A percentile compares a stretch with the other conserved stretches of the same genome.
Conservation (phyloP, 2,113 vertebrate genomes). For the Malurus elegans region DNA sequence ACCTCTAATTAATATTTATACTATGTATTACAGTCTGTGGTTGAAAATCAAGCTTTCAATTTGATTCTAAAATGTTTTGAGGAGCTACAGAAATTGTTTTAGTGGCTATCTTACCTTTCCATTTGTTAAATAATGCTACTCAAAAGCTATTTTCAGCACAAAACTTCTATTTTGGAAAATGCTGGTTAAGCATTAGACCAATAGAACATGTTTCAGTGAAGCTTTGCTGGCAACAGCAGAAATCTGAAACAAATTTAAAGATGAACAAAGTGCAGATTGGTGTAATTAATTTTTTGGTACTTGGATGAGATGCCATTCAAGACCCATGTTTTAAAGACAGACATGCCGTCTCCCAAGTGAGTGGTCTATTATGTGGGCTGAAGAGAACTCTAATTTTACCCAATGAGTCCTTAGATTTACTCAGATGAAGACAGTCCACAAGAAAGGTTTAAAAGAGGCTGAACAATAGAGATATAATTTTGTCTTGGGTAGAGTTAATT, state of each 20-base stretch:
- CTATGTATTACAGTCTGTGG: background rate
- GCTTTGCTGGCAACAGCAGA: background rate
- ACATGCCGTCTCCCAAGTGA: background rate
- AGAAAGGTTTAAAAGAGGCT: background rate
- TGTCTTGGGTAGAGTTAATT: background rate
- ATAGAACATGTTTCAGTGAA: background rate
- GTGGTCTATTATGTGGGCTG: background rate
- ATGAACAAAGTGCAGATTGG: background rate
- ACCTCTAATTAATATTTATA: conserved; percentile 5
- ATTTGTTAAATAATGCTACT: background rate
- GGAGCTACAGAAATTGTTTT: background rate
- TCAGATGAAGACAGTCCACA: background rate
- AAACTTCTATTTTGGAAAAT: background rate
- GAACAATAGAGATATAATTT: background rate
- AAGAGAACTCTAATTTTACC: background rate
- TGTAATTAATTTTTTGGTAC: background rate
- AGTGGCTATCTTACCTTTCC: background rate
- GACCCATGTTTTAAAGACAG: background rate
- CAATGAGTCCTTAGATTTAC: background rate
- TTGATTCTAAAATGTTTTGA: background rate
- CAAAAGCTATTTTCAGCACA: background rate
- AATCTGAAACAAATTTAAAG: background rate
- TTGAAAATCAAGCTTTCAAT: background rate
- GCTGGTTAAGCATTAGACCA: background rate
- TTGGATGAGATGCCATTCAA: background rate